Conservation (phyloP, 2,797 vertebrate genomes). For the Philypnodon macrostomus region DNA sequence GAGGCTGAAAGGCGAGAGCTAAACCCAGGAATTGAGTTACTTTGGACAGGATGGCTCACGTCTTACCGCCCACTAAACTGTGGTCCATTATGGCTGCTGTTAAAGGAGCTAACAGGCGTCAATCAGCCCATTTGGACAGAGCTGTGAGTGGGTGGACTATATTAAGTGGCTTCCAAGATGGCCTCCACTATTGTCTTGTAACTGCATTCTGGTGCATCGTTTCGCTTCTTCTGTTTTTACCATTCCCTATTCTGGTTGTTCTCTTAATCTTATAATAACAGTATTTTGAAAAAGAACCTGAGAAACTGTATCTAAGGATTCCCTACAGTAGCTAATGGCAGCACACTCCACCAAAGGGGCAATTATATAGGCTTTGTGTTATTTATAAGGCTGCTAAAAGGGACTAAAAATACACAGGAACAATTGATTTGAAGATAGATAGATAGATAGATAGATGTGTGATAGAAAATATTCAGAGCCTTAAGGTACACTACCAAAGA, state of each 20-base stretch:
- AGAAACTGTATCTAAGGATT: too few species aligned
- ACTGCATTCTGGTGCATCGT: slow-evolving; percentile 11
- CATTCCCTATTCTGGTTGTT: background rate
- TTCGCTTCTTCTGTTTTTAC: slow-evolving; percentile 13
- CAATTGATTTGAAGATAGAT: too few species aligned
- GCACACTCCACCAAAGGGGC: too few species aligned
- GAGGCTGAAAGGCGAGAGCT: slow-evolving; percentile 55
- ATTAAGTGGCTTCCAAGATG: slow-evolving; percentile 49
- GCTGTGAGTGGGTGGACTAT: slow-evolving; percentile 61
- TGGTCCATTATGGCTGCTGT: slow-evolving; percentile 64
- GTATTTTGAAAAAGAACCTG: too few species aligned
- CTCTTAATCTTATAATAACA: slow-evolving; percentile 4
- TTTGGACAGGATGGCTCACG: slow-evolving; percentile 79
- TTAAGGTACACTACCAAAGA: too few species aligned
- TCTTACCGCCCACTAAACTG: slow-evolving; percentile 78
- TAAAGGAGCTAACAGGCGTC: slow-evolving; percentile 65
- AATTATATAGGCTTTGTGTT: too few species aligned
- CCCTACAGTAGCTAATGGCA: too few species aligned
- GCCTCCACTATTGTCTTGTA: slow-evolving; percentile 51
- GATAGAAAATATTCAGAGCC: too few species aligned
- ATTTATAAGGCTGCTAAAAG: too few species aligned
- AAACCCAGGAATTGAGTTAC: slow-evolving; percentile 60
- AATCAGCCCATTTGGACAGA: slow-evolving; percentile 63
- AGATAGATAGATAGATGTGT: too few species aligned
- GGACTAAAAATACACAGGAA: too few species aligned